Percentiles rank a stretch among this genome's conserved stretches.
phyloP scores from a whole-genome alignment of 1,140 invertebrate genomes.

The Trichogramma pretiosum region DNA sequence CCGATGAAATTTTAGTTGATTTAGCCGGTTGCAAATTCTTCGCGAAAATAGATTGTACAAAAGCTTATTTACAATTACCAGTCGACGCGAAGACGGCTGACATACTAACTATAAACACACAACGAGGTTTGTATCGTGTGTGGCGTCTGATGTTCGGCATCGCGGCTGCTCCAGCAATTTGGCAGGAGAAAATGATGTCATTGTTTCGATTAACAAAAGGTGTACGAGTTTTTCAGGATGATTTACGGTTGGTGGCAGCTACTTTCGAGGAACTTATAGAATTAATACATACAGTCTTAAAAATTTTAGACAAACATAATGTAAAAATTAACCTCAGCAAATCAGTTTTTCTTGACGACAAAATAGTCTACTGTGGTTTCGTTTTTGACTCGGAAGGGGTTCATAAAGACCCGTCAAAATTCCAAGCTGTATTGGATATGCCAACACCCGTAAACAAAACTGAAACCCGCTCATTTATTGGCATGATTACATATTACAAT shows the following conservation, averaged over 20 bases:
- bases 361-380: neutral
- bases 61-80: neutral
- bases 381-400: neutral
- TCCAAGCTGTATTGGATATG: neutral
- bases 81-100: neutral
- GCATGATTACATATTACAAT: conserved; percentile 42
- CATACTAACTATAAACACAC: neutral
- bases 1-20: neutral
- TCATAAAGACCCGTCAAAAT: neutral
- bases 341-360: neutral
- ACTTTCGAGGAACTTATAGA: neutral
- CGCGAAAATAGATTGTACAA: neutral
- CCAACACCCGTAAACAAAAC: conserved; percentile 20
- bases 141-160: neutral
- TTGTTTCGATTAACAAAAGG: neutral
- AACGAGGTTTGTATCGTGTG: neutral
- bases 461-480: conserved; percentile 39
- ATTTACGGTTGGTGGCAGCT: neutral
- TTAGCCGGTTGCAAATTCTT: neutral
- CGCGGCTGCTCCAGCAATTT: neutral
- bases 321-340: conserved; percentile 1
- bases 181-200: neutral
- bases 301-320: neutral
- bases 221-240: neutral
- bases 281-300: neutral